These are phyloP conservation scores for Biston stratarius DNA, from an alignment of 2,888 invertebrate species.

Conservation along the genomic window DNA sequence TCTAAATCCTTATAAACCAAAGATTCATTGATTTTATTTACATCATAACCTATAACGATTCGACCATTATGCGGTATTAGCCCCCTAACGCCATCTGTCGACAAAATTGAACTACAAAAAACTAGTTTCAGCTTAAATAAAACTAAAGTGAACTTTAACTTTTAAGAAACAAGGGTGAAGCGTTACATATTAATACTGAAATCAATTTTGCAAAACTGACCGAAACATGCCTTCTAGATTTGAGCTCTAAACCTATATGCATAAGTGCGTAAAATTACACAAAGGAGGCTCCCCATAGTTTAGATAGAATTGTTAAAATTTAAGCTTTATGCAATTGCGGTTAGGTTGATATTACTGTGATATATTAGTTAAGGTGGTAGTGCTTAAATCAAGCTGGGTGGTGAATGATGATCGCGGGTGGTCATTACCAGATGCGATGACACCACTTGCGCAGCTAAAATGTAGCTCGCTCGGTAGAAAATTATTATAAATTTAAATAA, in stretches of 20 bases:
- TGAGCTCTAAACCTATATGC: neutral
- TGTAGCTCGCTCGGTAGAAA: slow-evolving; percentile 43
- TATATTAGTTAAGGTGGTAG: slow-evolving; percentile 41
- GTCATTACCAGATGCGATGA: slow-evolving; percentile 75
- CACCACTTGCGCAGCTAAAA: slow-evolving; percentile 63
- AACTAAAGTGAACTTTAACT: slow-evolving; percentile 31
- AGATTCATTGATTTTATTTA: slow-evolving; percentile 58
- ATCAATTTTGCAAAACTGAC: slow-evolving; percentile 11
- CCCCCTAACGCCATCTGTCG: slow-evolving; percentile 78
- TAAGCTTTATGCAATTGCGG: slow-evolving; percentile 14
- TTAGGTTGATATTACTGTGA: slow-evolving; percentile 33
- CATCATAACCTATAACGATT: slow-evolving; percentile 65
- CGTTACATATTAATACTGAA: neutral
- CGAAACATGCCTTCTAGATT: neutral
- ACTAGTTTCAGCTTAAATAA: slow-evolving; percentile 14
- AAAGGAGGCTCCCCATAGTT: neutral
- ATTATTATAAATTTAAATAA: neutral
- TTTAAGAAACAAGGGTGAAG: neutral
- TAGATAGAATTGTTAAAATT: neutral
- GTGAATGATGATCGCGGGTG: slow-evolving; percentile 72
- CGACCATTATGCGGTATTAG: slow-evolving; percentile 64
- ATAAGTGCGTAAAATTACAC: slow-evolving; percentile 1
- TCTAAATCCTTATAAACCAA: slow-evolving; percentile 58
- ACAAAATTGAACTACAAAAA: slow-evolving; percentile 48
- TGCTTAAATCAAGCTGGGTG: slow-evolving; percentile 69